phyloP scores from a whole-genome alignment of 2,888 invertebrate genomes.

The Meghimatium bilineatum region DNA sequence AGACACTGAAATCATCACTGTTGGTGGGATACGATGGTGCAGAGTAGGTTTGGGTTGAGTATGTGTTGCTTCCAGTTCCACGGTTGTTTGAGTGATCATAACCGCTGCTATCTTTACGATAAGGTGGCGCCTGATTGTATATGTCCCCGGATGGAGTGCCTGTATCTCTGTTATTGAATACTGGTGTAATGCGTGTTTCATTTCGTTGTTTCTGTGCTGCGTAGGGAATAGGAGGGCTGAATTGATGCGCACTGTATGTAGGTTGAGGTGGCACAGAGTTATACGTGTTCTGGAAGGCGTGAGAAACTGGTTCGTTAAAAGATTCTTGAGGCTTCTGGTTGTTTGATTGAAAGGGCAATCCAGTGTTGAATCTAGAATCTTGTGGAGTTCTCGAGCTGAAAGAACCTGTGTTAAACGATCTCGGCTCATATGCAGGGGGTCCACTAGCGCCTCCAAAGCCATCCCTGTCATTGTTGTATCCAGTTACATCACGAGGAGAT shows the following conservation, averaged over 20 bases:
- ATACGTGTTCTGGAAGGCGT: background rate
- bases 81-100: slow-evolving; percentile 38
- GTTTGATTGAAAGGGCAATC: slow-evolving; percentile 25
- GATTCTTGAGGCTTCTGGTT: slow-evolving; percentile 16
- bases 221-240: background rate
- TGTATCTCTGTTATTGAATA: background rate
- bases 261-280: slow-evolving; percentile 3
- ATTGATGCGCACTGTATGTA: background rate
- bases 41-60: slow-evolving; percentile 30
- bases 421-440: slow-evolving; percentile 38
- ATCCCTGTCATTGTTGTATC: slow-evolving; percentile 11
- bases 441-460: slow-evolving; percentile 16
- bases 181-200: background rate
- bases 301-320: background rate
- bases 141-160: background rate
- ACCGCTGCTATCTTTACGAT: slow-evolving; percentile 4
- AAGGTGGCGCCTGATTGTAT: background rate
- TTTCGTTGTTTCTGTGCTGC: slow-evolving; percentile 1
- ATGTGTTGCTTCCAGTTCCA: slow-evolving; percentile 34
- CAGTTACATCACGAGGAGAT: background rate
- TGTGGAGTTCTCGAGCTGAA: background rate
- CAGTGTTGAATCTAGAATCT: slow-evolving; percentile 34
- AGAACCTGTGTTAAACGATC: slow-evolving; percentile 20
- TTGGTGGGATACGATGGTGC: slow-evolving; percentile 25
- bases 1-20: background rate